These are phyloP conservation scores for Enteromius thamalakanensis DNA, from an alignment of 2,797 vertebrate genomes.

Conservation along the genomic window DNA sequence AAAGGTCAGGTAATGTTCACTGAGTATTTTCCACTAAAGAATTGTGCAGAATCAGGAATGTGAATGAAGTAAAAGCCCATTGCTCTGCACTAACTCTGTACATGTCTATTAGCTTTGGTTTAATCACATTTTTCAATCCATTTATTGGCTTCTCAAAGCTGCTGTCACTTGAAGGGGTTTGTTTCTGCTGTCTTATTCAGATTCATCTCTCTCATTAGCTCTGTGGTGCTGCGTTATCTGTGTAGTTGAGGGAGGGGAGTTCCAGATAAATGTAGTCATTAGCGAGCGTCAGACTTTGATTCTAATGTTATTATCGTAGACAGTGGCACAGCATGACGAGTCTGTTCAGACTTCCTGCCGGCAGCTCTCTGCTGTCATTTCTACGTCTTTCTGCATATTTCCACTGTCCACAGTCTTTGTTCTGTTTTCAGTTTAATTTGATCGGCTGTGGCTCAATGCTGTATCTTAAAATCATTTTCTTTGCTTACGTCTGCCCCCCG, in stretches of 20 bases:
- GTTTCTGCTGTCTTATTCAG: conserved; percentile 38
- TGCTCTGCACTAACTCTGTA: neutral
- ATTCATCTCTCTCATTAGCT: conserved; percentile 54
- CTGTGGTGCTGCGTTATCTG: conserved; percentile 45
- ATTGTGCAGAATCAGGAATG: neutral
- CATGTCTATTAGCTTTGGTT: neutral
- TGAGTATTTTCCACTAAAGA: neutral
- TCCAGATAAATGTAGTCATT: conserved; percentile 60
- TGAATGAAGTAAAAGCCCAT: neutral
- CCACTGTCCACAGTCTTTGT: conserved; percentile 7
- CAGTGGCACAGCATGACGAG: conserved; percentile 35
- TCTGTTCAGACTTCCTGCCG: conserved; percentile 35
- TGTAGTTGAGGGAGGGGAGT: conserved; percentile 40
- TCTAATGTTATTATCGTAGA: conserved; percentile 50
- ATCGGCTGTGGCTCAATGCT: neutral
- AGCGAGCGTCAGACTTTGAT: conserved; percentile 46
- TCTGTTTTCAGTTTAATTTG: conserved; percentile 37
- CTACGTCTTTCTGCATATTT: conserved; percentile 19
- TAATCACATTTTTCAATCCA: neutral
- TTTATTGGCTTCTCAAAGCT: neutral
- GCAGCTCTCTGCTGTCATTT: conserved; percentile 38
- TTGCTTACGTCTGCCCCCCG: conserved; percentile 40
- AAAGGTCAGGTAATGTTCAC: neutral
- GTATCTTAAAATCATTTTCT: neutral
- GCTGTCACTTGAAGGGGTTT: neutral